Percentiles rank a stretch among this genome's conserved stretches.
phyloP scores from a whole-genome alignment of 2,113 vertebrate genomes.

The Ameiurus melas region DNA sequence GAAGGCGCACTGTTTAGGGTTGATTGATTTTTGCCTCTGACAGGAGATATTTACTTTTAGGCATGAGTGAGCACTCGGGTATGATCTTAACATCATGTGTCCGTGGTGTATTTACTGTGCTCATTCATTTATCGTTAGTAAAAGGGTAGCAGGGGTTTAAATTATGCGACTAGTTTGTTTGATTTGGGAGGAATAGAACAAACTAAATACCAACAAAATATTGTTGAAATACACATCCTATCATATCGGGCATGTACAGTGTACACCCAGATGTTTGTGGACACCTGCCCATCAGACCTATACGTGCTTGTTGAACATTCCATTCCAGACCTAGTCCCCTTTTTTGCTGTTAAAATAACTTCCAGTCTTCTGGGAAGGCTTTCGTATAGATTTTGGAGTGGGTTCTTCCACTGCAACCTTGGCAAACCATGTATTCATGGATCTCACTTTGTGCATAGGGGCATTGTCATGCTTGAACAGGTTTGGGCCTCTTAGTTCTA shows the following conservation, averaged over 20 bases:
- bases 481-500: no score
- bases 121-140: background rate
- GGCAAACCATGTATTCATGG: no score
- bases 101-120: background rate
- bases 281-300: background rate
- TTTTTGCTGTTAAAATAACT: background rate
- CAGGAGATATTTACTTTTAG: background rate
- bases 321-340: background rate
- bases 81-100: background rate
- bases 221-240: background rate
- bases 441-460: background rate
- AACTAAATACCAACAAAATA: background rate
- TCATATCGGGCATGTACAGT: background rate
- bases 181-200: background rate
- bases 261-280: background rate
- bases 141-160: background rate
- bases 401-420: background rate
- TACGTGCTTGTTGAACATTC: background rate
- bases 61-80: background rate
- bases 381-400: no score
- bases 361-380: background rate
- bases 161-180: background rate
- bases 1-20: background rate
- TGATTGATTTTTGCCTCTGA: background rate
- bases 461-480: no score